Evolutionary conservation across 2,113 vertebrate species (phyloP).

Genomic region (Bos indicus): DNA sequence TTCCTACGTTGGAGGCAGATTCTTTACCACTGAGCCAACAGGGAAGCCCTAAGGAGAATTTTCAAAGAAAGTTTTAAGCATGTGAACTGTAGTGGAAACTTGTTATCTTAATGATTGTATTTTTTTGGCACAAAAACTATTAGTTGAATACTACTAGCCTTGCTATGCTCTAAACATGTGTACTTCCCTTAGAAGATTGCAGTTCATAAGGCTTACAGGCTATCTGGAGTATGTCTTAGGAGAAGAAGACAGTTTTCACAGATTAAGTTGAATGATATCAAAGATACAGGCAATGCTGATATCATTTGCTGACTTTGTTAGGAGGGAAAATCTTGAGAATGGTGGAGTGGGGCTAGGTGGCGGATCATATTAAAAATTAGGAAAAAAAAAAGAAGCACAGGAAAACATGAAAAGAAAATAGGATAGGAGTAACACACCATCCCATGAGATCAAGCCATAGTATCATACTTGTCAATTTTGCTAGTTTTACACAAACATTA

Average conservation of each 20-base stretch:
- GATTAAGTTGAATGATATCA: neutral
- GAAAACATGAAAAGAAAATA: neutral
- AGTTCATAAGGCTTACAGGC: neutral
- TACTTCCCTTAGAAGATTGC: neutral
- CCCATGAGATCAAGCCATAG: neutral
- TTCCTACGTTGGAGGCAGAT: neutral
- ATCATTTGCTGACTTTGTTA: neutral
- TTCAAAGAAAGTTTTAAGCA: constrained; percentile 26
- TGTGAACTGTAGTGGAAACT: neutral
- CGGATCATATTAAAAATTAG: neutral
- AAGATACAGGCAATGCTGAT: neutral
- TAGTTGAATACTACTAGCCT: neutral
- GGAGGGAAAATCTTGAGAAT: neutral
- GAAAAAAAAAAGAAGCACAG: neutral
- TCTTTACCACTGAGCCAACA: neutral
- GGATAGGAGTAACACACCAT: neutral
- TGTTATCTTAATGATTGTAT: neutral
- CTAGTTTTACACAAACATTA: neutral
- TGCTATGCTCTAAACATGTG: neutral
- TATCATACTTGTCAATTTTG: neutral
- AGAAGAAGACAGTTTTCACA: neutral
- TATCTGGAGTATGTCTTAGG: neutral
- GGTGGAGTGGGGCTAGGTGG: neutral
- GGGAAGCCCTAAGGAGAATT: neutral
- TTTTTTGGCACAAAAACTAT: neutral